These are phyloP conservation scores for Drosophila mimetica DNA, from an alignment of 2,888 invertebrate species.

Conservation along the genomic window DNA sequence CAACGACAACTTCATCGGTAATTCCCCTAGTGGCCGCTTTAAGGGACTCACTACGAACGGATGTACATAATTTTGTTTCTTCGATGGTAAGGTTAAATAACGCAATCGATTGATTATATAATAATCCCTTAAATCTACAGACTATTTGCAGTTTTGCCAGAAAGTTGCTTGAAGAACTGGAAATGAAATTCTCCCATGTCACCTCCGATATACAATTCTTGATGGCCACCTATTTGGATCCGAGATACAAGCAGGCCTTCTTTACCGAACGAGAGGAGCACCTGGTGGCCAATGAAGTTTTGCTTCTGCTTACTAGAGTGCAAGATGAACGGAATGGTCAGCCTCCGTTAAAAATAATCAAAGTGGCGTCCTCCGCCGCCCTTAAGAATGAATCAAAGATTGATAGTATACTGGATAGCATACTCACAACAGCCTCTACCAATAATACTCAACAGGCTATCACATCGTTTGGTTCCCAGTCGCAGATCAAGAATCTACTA, in stretches of 20 bases:
- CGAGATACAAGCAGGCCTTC: slow-evolving; percentile 62
- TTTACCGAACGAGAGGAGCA: slow-evolving; percentile 58
- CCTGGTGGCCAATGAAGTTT: slow-evolving; percentile 55
- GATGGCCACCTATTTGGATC: slow-evolving; percentile 64
- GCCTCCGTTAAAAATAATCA: slow-evolving; percentile 26
- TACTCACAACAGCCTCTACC: slow-evolving; percentile 37
- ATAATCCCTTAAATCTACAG: slow-evolving; percentile 7
- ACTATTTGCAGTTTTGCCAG: slow-evolving; percentile 58
- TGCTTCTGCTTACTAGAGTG: slow-evolving; percentile 29
- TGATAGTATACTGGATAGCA: slow-evolving; percentile 60
- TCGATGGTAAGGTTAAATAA: slow-evolving; percentile 47
- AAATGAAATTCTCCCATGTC: slow-evolving; percentile 45
- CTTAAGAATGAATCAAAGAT: slow-evolving; percentile 58
- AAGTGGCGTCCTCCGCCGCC: slow-evolving; percentile 16
- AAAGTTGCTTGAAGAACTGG: slow-evolving; percentile 60
- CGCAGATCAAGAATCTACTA: slow-evolving; percentile 54
- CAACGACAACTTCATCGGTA: slow-evolving; percentile 53
- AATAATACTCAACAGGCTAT: slow-evolving; percentile 12
- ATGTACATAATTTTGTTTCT: slow-evolving; percentile 60
- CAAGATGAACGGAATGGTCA: slow-evolving; percentile 26
- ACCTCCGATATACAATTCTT: slow-evolving; percentile 54
- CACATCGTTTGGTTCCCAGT: slow-evolving; percentile 8
- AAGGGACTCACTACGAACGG: slow-evolving; percentile 54
- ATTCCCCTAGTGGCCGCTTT: slow-evolving; percentile 62
- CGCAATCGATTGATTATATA: background rate